Evolutionary conservation across 2,797 vertebrate species (phyloP).

Genomic region (Glossophaga mutica): DNA sequence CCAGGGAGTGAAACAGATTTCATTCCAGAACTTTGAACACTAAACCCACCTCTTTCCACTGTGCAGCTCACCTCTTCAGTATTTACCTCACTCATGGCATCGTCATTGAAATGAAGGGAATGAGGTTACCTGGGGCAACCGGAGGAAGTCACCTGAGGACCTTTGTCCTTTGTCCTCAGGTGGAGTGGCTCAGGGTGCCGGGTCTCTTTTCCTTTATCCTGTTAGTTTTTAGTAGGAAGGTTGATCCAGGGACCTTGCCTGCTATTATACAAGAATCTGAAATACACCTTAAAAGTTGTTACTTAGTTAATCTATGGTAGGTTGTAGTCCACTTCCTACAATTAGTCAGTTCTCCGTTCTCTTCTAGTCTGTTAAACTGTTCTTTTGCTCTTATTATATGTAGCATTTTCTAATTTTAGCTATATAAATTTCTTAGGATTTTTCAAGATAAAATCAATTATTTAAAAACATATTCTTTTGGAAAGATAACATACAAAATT

Average conservation of each 20-base stretch:
- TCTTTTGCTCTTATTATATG: not conserved
- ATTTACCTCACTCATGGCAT: not conserved
- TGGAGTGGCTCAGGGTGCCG: not conserved
- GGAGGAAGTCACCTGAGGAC: not conserved
- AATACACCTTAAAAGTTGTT: not conserved
- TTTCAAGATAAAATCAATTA: not conserved
- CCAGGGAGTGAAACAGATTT: not conserved
- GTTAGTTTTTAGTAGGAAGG: not conserved
- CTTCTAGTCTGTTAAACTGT: not conserved
- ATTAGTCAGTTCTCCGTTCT: not conserved
- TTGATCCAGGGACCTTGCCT: not conserved
- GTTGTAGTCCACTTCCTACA: not conserved
- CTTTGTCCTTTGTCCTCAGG: not conserved
- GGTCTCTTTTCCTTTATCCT: not conserved
- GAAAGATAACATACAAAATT: not conserved
- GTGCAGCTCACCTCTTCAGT: rapidly evolving
- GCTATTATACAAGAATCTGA: not conserved
- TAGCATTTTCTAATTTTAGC: not conserved
- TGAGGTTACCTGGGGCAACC: not conserved
- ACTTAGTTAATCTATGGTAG: not conserved
- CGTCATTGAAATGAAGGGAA: not conserved
- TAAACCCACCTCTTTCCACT: not conserved
- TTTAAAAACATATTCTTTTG: not conserved
- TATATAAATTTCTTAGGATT: not conserved
- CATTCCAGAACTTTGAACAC: not conserved